Conservation (phyloP, 2,888 invertebrate genomes). For the Zele albiditarsus region DNA sequence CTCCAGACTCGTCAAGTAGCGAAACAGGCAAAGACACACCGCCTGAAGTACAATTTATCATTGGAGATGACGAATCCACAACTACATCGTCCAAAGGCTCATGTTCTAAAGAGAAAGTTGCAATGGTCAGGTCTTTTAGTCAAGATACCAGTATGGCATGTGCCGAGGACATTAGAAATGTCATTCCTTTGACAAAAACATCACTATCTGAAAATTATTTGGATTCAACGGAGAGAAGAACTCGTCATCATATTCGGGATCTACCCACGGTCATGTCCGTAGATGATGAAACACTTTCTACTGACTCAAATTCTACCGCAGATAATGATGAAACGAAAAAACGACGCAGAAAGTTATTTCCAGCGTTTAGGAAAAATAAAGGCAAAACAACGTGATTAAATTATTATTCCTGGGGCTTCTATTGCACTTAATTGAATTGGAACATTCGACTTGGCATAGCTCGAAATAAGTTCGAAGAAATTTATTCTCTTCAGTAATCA, state of each 20-base stretch:
- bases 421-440: not conserved
- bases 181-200: slow-evolving; percentile 69
- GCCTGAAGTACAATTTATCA: slow-evolving; percentile 68
- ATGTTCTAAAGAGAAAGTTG: slow-evolving; percentile 39
- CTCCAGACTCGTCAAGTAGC: slow-evolving; percentile 76
- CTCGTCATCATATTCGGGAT: slow-evolving; percentile 59
- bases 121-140: slow-evolving; percentile 74
- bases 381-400: slow-evolving; percentile 33
- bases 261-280: slow-evolving; percentile 65
- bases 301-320: slow-evolving; percentile 80
- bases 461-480: not conserved
- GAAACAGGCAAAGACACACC: slow-evolving; percentile 75
- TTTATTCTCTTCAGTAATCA: not conserved
- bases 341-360: slow-evolving; percentile 79
- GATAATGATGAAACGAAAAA: slow-evolving; percentile 78
- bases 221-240: slow-evolving; percentile 56
- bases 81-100: slow-evolving; percentile 41
- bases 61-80: slow-evolving; percentile 53
- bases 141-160: slow-evolving; percentile 73
- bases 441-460: not conserved
- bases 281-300: slow-evolving; percentile 81
- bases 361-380: slow-evolving; percentile 78
- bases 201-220: slow-evolving; percentile 74
- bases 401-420: not conserved
- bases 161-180: slow-evolving; percentile 49